Conservation (phyloP, 2,797 vertebrate genomes). For the Tangara arthus region DNA sequence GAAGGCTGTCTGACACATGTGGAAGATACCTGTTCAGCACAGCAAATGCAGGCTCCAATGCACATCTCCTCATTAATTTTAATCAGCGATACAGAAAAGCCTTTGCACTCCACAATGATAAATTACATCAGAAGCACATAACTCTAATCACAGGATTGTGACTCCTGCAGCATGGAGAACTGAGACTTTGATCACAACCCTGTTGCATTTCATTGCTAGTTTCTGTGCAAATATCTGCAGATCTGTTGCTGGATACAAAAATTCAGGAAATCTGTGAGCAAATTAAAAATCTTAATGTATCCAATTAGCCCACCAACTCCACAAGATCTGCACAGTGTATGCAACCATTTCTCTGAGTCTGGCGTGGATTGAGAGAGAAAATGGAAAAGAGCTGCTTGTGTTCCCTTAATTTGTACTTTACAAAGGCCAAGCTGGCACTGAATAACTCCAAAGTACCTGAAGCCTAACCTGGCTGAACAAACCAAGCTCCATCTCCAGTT, state of each 20-base stretch:
- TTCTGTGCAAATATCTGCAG: neutral
- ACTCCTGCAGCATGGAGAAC: neutral
- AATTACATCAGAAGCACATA: neutral
- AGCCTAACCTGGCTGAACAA: neutral
- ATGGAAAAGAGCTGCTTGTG: neutral
- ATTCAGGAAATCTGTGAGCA: neutral
- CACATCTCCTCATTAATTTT: conserved; percentile 1
- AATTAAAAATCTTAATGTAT: neutral
- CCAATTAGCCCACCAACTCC: neutral
- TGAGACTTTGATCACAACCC: neutral
- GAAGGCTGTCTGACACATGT: neutral
- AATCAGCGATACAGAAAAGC: neutral
- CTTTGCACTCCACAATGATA: neutral
- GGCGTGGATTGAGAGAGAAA: neutral
- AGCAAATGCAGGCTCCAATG: neutral
- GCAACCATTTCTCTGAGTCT: neutral
- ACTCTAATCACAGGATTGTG: neutral
- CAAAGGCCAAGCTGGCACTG: neutral
- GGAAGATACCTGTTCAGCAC: neutral
- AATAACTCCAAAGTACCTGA: neutral
- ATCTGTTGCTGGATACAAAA: neutral
- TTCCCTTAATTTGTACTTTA: neutral
- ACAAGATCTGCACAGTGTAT: neutral
- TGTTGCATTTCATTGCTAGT: neutral
- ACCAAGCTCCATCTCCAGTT: neutral